phyloP scores from a whole-genome alignment of 2,113 vertebrate species.

The Microtus pennsylvanicus region DNA sequence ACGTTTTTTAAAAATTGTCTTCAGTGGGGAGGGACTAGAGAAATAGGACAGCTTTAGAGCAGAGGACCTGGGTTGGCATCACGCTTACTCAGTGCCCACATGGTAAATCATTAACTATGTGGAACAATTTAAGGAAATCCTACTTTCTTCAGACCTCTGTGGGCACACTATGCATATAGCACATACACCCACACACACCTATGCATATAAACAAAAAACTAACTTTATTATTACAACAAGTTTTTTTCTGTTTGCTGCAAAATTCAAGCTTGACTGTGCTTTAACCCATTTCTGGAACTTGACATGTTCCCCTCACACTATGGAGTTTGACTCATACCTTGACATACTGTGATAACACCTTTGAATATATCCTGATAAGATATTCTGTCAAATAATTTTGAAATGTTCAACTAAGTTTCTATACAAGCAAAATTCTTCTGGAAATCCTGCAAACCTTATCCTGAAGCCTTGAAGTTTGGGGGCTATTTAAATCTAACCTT shows the following conservation, averaged over 20 bases:
- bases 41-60: not conserved
- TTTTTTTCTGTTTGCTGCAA: not conserved
- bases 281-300: not conserved
- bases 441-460: not conserved
- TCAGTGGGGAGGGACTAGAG: not conserved
- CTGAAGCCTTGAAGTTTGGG: not conserved
- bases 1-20: not conserved
- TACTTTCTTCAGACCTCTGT: not conserved
- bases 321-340: not conserved
- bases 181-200: not conserved
- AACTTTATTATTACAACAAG: not conserved
- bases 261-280: not conserved
- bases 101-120: not conserved
- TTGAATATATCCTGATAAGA: not conserved
- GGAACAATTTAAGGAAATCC: not conserved
- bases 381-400: not conserved
- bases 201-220: not conserved
- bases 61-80: not conserved
- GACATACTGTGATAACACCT: not conserved
- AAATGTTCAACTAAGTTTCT: not conserved
- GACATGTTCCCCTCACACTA: too few species aligned
- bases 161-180: not conserved
- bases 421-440: not conserved
- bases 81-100: not conserved
- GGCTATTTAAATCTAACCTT: not conserved